Evolutionary conservation across 2,797 vertebrate species (phyloP).

Genomic region (Bovichtus diacanthus): DNA sequence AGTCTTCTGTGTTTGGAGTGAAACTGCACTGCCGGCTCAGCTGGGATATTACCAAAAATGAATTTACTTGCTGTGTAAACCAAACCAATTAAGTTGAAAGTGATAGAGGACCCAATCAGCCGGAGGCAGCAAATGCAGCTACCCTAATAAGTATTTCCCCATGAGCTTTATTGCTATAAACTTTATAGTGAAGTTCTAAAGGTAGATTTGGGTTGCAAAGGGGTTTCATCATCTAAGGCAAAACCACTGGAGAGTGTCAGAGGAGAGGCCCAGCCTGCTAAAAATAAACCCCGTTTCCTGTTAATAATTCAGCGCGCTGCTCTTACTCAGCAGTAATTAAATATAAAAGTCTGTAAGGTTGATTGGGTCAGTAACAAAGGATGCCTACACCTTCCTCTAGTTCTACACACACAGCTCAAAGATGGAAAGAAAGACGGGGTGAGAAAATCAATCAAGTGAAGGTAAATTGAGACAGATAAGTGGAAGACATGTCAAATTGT

Average conservation of each 20-base stretch:
- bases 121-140: conserved; percentile 39
- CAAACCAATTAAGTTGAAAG: conserved; percentile 68
- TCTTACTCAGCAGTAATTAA: conserved; percentile 84
- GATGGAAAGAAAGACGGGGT: conserved; percentile 51
- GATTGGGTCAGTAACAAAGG: conserved; percentile 82
- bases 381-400: conserved; percentile 65
- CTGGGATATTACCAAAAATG: conserved; percentile 52
- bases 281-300: conserved; percentile 79
- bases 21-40: conserved; percentile 33
- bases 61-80: conserved; percentile 61
- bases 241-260: conserved; percentile 74
- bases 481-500: conserved; percentile 47
- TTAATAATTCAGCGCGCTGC: conserved; percentile 82
- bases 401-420: conserved; percentile 62
- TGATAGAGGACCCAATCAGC: conserved; percentile 54
- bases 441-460: conserved; percentile 65
- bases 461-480: conserved; percentile 61
- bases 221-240: conserved; percentile 80
- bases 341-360: conserved; percentile 84
- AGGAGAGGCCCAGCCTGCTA: conserved; percentile 73
- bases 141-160: conserved; percentile 51
- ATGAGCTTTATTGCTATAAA: conserved; percentile 59
- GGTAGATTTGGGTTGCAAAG: conserved; percentile 74
- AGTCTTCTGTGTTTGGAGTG: conserved; percentile 45
- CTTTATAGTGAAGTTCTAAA: conserved; percentile 63